Percentiles rank a stretch among this genome's conserved stretches.
These are phyloP conservation scores for Ennomos fuscantarius DNA, from an alignment of 2,888 invertebrate species.

Conservation along the genomic window DNA sequence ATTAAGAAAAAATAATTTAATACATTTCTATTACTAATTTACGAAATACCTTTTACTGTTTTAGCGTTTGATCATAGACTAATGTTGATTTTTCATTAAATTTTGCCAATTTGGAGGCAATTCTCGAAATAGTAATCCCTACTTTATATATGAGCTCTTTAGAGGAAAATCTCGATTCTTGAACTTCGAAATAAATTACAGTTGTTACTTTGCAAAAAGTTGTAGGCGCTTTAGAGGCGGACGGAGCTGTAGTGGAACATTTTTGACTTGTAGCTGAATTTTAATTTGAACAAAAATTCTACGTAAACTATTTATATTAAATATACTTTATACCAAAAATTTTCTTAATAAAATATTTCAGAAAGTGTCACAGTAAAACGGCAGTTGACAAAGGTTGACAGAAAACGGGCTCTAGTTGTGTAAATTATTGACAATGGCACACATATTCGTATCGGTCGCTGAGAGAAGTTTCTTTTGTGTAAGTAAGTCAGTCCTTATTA, in stretches of 20 bases:
- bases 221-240: too few relatives aligned
- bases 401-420: constrained; percentile 39
- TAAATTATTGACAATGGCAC: constrained; percentile 49
- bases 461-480: constrained; percentile 24
- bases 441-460: constrained; percentile 13
- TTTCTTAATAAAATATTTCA: constrained; percentile 8
- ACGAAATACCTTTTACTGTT: too few relatives aligned
- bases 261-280: too few relatives aligned
- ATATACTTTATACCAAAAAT: too few relatives aligned
- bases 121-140: not conserved
- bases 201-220: too few relatives aligned
- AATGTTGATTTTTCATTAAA: constrained; percentile 11
- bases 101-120: constrained; percentile 12
- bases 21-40: too few relatives aligned
- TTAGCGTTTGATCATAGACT: constrained; percentile 16
- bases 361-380: constrained; percentile 42
- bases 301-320: not conserved
- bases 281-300: constrained; percentile 4
- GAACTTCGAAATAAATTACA: too few relatives aligned
- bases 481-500: constrained; percentile 24
- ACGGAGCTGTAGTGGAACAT: too few relatives aligned
- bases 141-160: too few relatives aligned
- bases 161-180: too few relatives aligned
- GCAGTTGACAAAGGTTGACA: constrained; percentile 56
- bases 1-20: too few relatives aligned